phyloP scores from a whole-genome alignment of 2,888 invertebrate species.

The Drosophila aldrichi region DNA sequence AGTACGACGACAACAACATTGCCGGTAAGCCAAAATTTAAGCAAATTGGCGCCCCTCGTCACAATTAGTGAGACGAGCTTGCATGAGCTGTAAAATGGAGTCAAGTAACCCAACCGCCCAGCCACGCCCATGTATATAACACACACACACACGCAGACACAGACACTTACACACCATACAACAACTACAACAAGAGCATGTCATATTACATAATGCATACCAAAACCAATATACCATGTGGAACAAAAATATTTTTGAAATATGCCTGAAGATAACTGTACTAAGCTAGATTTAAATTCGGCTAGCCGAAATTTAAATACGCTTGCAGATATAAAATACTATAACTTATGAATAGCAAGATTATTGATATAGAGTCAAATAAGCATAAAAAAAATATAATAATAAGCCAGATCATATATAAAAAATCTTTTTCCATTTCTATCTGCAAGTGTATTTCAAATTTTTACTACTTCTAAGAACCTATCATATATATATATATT shows the following conservation, averaged over 20 bases:
- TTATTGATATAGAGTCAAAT: too few relatives aligned
- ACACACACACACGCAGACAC: conserved; percentile 7
- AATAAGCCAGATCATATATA: background rate
- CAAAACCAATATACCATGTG: conserved; percentile 7
- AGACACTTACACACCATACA: background rate
- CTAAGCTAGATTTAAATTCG: background rate
- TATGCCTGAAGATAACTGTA: background rate
- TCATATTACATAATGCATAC: conserved; percentile 46
- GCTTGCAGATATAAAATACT: background rate
- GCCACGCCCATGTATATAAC: conserved; percentile 49
- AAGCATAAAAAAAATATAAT: too few relatives aligned
- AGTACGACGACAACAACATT: conserved; percentile 36
- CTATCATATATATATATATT: background rate
- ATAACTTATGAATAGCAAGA: too few relatives aligned
- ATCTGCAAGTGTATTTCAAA: conserved; percentile 6
- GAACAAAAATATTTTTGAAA: background rate
- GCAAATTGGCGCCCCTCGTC: conserved; percentile 86
- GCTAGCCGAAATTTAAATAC: background rate
- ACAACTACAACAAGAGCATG: conserved; percentile 39
- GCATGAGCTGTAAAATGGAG: conserved; percentile 63
- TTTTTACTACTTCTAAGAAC: background rate
- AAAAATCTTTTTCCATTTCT: accelerated
- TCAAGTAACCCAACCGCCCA: background rate
- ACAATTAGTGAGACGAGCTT: conserved; percentile 86
- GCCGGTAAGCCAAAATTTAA: conserved; percentile 85